Evolutionary conservation across 1,140 invertebrate species (phyloP).

Genomic region (Lordiphosa clarofinis): DNA sequence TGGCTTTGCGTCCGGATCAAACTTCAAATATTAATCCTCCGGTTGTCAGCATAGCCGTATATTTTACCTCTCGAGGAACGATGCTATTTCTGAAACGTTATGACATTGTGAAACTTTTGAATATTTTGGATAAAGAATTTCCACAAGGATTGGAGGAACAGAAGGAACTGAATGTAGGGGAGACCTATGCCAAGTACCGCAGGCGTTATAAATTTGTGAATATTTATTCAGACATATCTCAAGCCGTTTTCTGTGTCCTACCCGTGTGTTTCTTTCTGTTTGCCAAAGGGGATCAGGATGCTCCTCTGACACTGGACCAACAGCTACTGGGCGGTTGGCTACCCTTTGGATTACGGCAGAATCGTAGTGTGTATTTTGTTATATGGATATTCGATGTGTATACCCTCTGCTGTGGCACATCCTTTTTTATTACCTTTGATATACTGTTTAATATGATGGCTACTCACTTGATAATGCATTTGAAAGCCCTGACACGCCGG

Average conservation of each 20-base stretch:
- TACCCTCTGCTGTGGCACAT: conserved; percentile 14
- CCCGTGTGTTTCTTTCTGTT: conserved; percentile 24
- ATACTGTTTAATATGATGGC: conserved; percentile 40
- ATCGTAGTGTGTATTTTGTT: conserved; percentile 17
- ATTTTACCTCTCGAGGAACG: conserved; percentile 39
- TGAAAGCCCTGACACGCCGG: conserved; percentile 14
- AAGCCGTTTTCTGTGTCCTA: conserved; percentile 1
- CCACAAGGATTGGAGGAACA: conserved; percentile 23
- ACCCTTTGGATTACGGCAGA: conserved; percentile 25
- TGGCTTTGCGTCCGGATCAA: neutral
- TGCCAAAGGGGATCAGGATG: conserved; percentile 8
- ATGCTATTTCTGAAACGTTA: conserved; percentile 31
- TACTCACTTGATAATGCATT: conserved; percentile 35
- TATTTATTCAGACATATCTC: neutral
- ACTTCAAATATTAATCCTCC: conserved; percentile 23
- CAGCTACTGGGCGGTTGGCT: conserved; percentile 49
- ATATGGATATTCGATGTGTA: conserved; percentile 27
- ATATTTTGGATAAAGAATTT: conserved; percentile 38
- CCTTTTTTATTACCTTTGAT: conserved; percentile 42
- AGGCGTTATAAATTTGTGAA: conserved; percentile 22
- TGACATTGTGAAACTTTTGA: conserved; percentile 32
- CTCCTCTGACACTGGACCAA: conserved; percentile 26
- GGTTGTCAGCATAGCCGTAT: conserved; percentile 27
- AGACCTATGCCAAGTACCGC: conserved; percentile 5
- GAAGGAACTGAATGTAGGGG: conserved; percentile 3